Conservation (phyloP, 2,797 vertebrate species). For the Helarctos malayanus region DNA sequence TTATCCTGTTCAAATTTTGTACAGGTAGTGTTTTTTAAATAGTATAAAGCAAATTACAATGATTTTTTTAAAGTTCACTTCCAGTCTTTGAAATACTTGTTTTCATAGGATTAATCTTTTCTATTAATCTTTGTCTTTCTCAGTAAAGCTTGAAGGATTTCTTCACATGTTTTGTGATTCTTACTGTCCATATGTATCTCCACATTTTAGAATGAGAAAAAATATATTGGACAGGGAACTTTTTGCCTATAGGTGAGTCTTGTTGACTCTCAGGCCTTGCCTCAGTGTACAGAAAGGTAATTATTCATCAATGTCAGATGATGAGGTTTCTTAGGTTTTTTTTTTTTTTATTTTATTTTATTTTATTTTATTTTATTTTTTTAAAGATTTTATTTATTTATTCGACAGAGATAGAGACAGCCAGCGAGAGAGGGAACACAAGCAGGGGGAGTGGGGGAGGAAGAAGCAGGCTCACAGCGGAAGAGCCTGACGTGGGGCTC, state of each 20-base stretch:
- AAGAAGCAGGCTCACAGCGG: too few species aligned
- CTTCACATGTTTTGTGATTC: conserved; percentile 6
- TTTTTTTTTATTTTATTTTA: too few species aligned
- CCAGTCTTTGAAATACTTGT: conserved; percentile 14
- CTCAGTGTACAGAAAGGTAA: not conserved
- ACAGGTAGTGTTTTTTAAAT: not conserved
- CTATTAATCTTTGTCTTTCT: conserved; percentile 26
- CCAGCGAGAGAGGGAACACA: too few species aligned
- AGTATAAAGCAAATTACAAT: conserved; percentile 35
- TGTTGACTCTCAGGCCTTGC: not conserved
- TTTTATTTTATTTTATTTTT: too few species aligned
- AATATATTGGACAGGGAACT: not conserved
- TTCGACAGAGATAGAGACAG: too few species aligned
- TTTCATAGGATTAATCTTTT: conserved; percentile 7
- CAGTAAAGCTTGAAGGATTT: not conserved
- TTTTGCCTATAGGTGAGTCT: not conserved
- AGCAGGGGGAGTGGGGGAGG: too few species aligned
- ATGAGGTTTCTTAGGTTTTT: not conserved
- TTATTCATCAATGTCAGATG: not conserved
- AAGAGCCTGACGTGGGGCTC: too few species aligned
- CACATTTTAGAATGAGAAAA: not conserved
- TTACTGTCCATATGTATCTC: not conserved
- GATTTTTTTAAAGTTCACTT: not conserved
- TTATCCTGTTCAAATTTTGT: not conserved
- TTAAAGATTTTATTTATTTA: too few species aligned